These are phyloP conservation scores for Vanessa atalanta DNA, from an alignment of 1,140 invertebrate species.

Conservation along the genomic window DNA sequence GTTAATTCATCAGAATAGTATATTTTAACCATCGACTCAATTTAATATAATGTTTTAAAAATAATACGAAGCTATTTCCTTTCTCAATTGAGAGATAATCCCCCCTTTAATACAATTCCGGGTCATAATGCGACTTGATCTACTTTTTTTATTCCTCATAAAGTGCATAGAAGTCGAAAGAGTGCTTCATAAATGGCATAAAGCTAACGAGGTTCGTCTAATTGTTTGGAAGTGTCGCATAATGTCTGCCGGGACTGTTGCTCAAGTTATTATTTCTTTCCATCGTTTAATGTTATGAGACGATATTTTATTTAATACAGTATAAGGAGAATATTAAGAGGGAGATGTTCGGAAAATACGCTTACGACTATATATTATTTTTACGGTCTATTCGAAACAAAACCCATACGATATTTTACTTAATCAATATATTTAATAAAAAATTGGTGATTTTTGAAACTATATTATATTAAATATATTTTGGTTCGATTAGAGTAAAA, in stretches of 20 bases:
- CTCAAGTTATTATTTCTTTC: slow-evolving; percentile 68
- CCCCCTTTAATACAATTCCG: neutral
- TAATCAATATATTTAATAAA: no score
- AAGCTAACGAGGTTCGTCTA: slow-evolving; percentile 73
- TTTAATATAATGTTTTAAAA: neutral
- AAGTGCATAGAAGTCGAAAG: slow-evolving; percentile 54
- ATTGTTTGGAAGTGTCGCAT: slow-evolving; percentile 76
- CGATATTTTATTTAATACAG: slow-evolving; percentile 66
- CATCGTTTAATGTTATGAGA: slow-evolving; percentile 73
- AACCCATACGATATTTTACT: no score
- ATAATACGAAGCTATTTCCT: neutral
- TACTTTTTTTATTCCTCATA: slow-evolving; percentile 50
- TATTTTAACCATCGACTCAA: no score
- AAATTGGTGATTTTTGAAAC: no score
- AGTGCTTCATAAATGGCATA: slow-evolving; percentile 49
- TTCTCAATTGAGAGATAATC: slow-evolving; percentile 13
- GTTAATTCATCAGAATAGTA: no score
- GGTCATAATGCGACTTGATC: slow-evolving; percentile 31
- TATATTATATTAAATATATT: no score
- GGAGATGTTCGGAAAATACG: neutral
- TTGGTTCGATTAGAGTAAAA: no score
- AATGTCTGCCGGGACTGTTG: slow-evolving; percentile 49
- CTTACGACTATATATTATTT: no score
- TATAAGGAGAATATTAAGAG: slow-evolving; percentile 41
- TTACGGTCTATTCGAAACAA: no score